Evolutionary conservation across 30 jellyfish, hydroid and myxozoan species (phyloP).

Genomic region (Pelagia noctiluca): DNA sequence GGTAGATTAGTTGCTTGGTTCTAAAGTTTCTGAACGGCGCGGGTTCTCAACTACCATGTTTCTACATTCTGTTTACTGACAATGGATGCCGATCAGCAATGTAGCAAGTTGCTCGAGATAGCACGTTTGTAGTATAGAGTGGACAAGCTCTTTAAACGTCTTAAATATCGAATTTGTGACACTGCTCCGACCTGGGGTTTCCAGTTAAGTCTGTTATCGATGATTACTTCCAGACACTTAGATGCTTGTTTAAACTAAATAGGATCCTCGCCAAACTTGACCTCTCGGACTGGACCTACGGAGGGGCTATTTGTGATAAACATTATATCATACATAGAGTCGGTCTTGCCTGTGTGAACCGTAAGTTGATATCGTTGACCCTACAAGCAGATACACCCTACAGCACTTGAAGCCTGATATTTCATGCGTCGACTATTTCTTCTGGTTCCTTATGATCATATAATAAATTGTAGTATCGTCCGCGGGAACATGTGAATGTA

Average conservation of each 20-base stretch:
- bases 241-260: slow-evolving; percentile 52
- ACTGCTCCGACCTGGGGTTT: slow-evolving; percentile 62
- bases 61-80: too few relatives aligned
- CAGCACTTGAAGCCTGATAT: neutral
- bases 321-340: slow-evolving; percentile 51
- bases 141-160: slow-evolving; percentile 19
- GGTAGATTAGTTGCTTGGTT: too few relatives aligned
- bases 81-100: too few relatives aligned
- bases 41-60: too few relatives aligned
- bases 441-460: slow-evolving; percentile 42
- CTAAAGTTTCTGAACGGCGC: too few relatives aligned
- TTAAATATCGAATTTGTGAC: neutral
- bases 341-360: slow-evolving; percentile 59
- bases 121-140: too few relatives aligned
- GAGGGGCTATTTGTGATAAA: slow-evolving; percentile 65
- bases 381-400: too few relatives aligned
- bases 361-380: slow-evolving; percentile 48
- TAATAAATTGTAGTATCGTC: slow-evolving; percentile 57
- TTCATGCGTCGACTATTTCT: slow-evolving; percentile 43
- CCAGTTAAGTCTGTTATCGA: slow-evolving; percentile 57
- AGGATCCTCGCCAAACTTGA: slow-evolving; percentile 42
- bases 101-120: too few relatives aligned
- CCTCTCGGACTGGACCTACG: slow-evolving; percentile 64
- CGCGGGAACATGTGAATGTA: slow-evolving; percentile 47
- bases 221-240: slow-evolving; percentile 53